A percentile compares a stretch with the other conserved stretches of the same genome.
Evolutionary conservation across 2,797 vertebrate genomes (phyloP).

Genomic region (Vireo griseus): DNA sequence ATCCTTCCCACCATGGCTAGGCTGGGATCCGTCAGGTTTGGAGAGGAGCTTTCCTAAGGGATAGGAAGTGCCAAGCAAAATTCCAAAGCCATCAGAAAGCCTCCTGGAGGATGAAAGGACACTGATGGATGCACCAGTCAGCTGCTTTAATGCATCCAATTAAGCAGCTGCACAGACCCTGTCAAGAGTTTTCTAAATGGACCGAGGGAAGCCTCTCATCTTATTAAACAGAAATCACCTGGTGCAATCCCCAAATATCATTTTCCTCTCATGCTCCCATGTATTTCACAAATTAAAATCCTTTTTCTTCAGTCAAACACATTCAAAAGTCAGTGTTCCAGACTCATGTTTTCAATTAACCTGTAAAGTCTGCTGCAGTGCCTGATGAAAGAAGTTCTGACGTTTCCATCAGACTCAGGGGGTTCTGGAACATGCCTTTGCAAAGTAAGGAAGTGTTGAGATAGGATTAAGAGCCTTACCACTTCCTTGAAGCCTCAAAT

Average conservation of each 20-base stretch:
- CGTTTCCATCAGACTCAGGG: background rate
- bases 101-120: background rate
- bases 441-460: constrained; percentile 4
- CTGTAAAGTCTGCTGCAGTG: background rate
- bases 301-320: background rate
- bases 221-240: background rate
- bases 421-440: background rate
- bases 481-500: constrained; percentile 32
- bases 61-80: background rate
- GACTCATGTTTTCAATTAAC: background rate
- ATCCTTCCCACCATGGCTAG: fast-evolving
- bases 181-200: background rate
- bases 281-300: background rate
- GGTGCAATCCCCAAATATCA: background rate
- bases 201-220: background rate
- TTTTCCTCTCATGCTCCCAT: background rate
- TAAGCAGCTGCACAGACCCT: background rate
- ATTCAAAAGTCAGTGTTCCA: background rate
- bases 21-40: background rate
- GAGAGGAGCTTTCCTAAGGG: background rate
- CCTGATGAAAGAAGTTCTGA: background rate
- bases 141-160: background rate
- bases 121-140: background rate
- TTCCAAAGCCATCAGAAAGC: background rate
- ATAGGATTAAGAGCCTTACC: background rate